Evolutionary conservation across 2,888 invertebrate species (phyloP).

Genomic region (Merodon equestris): DNA sequence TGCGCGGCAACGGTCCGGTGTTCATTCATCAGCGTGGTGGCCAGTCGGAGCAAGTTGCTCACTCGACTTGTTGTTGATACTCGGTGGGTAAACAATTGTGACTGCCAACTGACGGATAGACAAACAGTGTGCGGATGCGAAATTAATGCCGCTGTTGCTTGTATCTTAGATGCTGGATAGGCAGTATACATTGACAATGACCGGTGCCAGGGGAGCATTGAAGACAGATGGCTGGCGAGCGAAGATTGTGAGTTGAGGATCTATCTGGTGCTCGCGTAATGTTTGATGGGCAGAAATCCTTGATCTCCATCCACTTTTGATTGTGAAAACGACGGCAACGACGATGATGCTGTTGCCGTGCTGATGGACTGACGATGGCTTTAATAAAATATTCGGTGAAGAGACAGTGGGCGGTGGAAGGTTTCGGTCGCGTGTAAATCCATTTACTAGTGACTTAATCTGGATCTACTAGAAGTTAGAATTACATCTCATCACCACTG

Average conservation of each 20-base stretch:
- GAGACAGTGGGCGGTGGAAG: constrained; percentile 30
- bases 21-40: constrained; percentile 58
- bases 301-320: constrained; percentile 68
- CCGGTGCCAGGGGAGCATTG: constrained; percentile 35
- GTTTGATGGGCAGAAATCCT: constrained; percentile 62
- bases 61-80: constrained; percentile 10
- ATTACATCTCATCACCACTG: constrained; percentile 30
- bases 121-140: constrained; percentile 57
- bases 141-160: constrained; percentile 43
- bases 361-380: neutral
- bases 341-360: constrained; percentile 52
- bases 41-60: neutral
- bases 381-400: no score
- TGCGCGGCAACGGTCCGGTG: constrained; percentile 34
- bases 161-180: constrained; percentile 18
- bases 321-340: constrained; percentile 61
- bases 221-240: constrained; percentile 53
- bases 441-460: no score
- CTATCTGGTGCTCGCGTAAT: neutral
- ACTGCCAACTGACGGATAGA: constrained; percentile 58
- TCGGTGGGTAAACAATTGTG: constrained; percentile 53
- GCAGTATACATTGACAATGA: constrained; percentile 60
- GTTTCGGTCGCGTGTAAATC: neutral
- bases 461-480: neutral
- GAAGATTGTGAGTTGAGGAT: constrained; percentile 36